Percentiles rank a stretch among this genome's conserved stretches.
Conservation (phyloP, 2,888 invertebrate species). For the Xylophagus ater region DNA sequence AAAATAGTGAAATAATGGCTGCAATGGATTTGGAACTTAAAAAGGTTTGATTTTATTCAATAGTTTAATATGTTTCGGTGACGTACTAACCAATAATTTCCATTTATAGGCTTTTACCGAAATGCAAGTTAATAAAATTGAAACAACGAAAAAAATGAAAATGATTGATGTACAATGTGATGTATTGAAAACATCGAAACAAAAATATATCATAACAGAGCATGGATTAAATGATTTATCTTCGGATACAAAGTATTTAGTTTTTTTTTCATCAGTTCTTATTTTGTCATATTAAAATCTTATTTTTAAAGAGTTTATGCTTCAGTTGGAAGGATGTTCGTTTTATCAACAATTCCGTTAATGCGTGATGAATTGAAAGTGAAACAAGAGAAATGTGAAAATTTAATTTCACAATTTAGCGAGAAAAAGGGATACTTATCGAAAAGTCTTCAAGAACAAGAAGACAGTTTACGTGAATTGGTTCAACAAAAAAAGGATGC, state of each 20-base stretch:
- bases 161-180: conserved; percentile 67
- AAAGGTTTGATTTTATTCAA: conserved; percentile 25
- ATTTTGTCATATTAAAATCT: not conserved
- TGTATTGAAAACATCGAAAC: conserved; percentile 54
- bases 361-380: conserved; percentile 51
- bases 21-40: conserved; percentile 38
- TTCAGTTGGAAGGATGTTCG: conserved; percentile 71
- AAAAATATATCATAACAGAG: conserved; percentile 60
- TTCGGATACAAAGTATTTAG: conserved; percentile 31
- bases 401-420: conserved; percentile 59
- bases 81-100: conserved; percentile 1
- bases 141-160: conserved; percentile 63
- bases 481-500: conserved; percentile 53
- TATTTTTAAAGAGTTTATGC: conserved; percentile 30
- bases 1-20: conserved; percentile 31
- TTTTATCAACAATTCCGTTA: conserved; percentile 51
- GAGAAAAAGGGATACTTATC: conserved; percentile 63
- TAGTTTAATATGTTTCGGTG: not conserved
- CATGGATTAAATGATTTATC: conserved; percentile 37
- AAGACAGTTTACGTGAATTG: conserved; percentile 70
- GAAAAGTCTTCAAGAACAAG: conserved; percentile 64
- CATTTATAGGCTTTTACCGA: conserved; percentile 58
- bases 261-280: conserved; percentile 3
- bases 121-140: conserved; percentile 65
- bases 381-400: conserved; percentile 47